Evolutionary conservation across 2,113 vertebrate genomes (phyloP).

Genomic region (Platycercus adscitus): DNA sequence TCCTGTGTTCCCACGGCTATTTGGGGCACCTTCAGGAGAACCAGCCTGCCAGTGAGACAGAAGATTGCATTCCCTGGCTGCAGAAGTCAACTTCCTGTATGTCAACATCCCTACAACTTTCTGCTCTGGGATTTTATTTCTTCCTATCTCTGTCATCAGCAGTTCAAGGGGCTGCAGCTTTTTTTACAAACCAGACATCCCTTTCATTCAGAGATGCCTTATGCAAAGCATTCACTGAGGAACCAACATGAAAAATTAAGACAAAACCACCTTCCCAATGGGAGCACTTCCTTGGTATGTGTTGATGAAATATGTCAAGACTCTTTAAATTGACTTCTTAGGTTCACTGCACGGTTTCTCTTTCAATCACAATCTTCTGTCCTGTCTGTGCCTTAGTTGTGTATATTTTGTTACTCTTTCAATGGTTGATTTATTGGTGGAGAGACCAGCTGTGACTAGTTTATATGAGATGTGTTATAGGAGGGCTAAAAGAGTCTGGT

Average conservation of each 20-base stretch:
- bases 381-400: constrained; percentile 6
- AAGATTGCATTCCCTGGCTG: background rate
- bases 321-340: constrained; percentile 40
- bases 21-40: background rate
- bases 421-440: constrained; percentile 11
- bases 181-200: background rate
- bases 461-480: background rate
- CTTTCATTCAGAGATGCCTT: background rate
- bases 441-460: constrained; percentile 39
- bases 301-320: constrained; percentile 54
- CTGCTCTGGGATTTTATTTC: background rate
- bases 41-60: background rate
- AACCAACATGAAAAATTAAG: background rate
- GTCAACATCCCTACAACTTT: background rate
- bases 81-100: background rate
- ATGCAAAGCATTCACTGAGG: background rate
- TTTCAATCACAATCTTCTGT: constrained; percentile 31
- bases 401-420: constrained; percentile 26
- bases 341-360: constrained; percentile 15
- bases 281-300: constrained; percentile 14
- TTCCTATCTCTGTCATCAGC: background rate
- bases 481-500: background rate
- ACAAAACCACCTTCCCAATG: background rate
- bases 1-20: background rate
- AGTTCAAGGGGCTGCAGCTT: background rate